Conservation (phyloP, 2,113 vertebrate genomes). For the Macrotis lagotis region DNA sequence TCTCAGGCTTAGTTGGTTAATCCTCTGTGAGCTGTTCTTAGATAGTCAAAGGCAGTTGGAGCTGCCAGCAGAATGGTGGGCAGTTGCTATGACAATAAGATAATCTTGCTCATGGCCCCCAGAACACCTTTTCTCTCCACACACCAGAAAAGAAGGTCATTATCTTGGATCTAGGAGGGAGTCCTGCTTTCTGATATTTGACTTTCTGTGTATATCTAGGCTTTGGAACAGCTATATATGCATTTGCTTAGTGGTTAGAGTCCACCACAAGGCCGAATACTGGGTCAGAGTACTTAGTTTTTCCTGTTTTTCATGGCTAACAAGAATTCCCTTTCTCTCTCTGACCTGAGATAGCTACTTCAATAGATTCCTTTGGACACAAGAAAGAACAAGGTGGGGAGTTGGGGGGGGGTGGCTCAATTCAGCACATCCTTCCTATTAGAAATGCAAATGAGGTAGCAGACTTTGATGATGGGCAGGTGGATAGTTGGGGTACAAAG, state of each 20-base stretch:
- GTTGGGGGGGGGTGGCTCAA: not conserved
- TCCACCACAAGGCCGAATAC: not conserved
- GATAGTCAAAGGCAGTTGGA: not conserved
- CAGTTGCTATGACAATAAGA: not conserved
- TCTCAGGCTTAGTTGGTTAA: not conserved
- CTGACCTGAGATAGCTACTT: not conserved
- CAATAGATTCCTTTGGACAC: not conserved
- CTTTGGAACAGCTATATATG: not conserved
- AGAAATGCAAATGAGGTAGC: not conserved
- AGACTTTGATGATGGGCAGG: not conserved
- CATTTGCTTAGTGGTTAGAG: not conserved
- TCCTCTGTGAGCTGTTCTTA: not conserved
- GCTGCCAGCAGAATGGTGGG: not conserved
- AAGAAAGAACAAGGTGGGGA: not conserved
- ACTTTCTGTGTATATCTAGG: not conserved
- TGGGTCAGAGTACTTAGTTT: not conserved
- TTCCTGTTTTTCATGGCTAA: not conserved
- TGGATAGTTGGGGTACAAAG: not conserved
- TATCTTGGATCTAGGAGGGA: not conserved
- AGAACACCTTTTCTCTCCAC: not conserved
- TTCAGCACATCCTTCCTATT: not conserved
- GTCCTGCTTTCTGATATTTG: not conserved
- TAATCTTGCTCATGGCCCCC: not conserved
- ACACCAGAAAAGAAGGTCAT: not conserved
- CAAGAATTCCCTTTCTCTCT: not conserved